Conservation (phyloP, 2,888 invertebrate species). For the Latheticus oryzae region DNA sequence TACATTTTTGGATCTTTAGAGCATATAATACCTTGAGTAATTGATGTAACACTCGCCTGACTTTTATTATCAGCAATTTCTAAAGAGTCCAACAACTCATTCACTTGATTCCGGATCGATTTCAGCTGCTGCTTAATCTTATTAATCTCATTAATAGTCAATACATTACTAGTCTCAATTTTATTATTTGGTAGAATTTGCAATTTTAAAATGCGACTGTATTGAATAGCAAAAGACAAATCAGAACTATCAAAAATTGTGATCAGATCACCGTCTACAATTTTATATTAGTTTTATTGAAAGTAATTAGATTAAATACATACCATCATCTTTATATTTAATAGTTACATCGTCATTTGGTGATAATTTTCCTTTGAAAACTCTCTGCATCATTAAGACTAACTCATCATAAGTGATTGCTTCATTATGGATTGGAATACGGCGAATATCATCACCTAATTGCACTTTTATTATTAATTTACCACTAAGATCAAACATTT, state of each 20-base stretch:
- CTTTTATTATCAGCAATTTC: constrained; percentile 59
- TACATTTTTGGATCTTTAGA: too few species aligned
- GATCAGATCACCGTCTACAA: constrained; percentile 76
- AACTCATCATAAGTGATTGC: constrained; percentile 78
- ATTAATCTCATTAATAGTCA: constrained; percentile 63
- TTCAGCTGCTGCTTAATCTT: constrained; percentile 65
- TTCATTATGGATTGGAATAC: constrained; percentile 79
- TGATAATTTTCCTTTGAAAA: constrained; percentile 73
- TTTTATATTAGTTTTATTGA: constrained; percentile 17
- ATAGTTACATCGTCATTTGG: constrained; percentile 75
- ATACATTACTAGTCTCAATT: constrained; percentile 50
- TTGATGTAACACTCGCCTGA: too few species aligned
- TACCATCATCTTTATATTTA: constrained; percentile 80
- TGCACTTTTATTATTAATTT: constrained; percentile 71
- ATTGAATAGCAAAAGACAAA: constrained; percentile 76
- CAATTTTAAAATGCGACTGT: constrained; percentile 73
- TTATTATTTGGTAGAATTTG: constrained; percentile 68
- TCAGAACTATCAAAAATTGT: constrained; percentile 79
- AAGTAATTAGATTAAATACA: constrained; percentile 28
- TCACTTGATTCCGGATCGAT: constrained; percentile 71
- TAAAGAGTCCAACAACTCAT: constrained; percentile 70
- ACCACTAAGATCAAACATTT: constrained; percentile 66
- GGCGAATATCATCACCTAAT: constrained; percentile 75
- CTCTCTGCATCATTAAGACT: constrained; percentile 79
- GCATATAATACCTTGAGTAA: too few species aligned